Base-by-base conservation (phyloP, 1,140 invertebrate species). In the Halictus rubicundus region DNA sequence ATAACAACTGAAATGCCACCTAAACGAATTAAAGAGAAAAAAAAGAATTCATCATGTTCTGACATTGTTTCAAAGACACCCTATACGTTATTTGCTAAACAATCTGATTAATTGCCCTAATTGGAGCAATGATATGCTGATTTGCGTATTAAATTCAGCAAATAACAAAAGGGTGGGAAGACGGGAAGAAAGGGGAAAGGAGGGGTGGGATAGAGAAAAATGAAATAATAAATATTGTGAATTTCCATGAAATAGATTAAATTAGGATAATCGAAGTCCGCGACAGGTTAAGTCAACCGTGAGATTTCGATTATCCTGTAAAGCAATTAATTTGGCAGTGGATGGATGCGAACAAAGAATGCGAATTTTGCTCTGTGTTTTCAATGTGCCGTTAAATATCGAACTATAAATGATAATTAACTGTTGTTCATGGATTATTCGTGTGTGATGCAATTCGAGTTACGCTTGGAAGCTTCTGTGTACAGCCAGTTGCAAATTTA, bases 311-410 rank as follows among this genome's bases (percentile, higher is more conserved):
- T 71, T 72, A 25, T 49, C 14, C 23, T 19, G 12, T 2, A 12
- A 16, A 52, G 54, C 64, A 37, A 82, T 32, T 59, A 79, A 86
- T 87, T 87, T 87, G 84, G 85, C 85, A 87, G 85, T 87, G 85
- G 81, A 86, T 86, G 85, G 52, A 78, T 83, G 84, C 74, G 63
- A 86, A 61, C 84, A 73, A 66, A 86, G 84, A 86, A 87, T 86
- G 81, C 52, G 59, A 61, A 63, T 78, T 74, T 74, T 86, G 84
- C 77, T 86, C 80, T 57, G 72, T 86, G 81, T 86, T 87, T 60
- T 86, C 61, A 68, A 86, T 86, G 84, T 86, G 78, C 63, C 81
- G 59, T 86, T 86, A 27, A 37, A 42, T 66, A 81, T 52, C 42
- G 46, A 71, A 59, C 57, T 60, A 81, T 60, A 54, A 54, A 73